Conservation (phyloP, 1,140 invertebrate genomes). For the Littorina saxatilis region DNA sequence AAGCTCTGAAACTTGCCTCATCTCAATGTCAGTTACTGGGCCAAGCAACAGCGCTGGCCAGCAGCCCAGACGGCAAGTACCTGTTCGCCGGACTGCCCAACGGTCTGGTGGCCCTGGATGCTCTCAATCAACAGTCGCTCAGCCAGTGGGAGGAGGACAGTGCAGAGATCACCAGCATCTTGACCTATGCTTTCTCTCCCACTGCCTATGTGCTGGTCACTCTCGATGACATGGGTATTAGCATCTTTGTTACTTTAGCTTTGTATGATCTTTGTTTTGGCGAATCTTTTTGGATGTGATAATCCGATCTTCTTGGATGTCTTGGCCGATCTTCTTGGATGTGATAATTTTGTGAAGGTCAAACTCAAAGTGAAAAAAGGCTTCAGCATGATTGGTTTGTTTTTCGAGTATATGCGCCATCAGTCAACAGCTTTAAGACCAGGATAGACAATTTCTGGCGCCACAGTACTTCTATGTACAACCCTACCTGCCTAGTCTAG, state of each 20-base stretch:
- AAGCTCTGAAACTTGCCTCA: too few species aligned
- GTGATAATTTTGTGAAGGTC: neutral
- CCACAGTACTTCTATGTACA: too few species aligned
- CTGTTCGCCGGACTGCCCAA: constrained; percentile 68
- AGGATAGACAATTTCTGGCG: too few species aligned
- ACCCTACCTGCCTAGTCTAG: too few species aligned
- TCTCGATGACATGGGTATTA: constrained; percentile 72
- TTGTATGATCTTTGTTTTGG: too few species aligned
- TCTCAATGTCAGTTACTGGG: constrained; percentile 53
- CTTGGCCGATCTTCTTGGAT: too few species aligned
- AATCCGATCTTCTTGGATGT: too few species aligned
- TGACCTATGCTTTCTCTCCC: constrained; percentile 52
- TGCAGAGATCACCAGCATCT: constrained; percentile 63
- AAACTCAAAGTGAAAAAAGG: neutral
- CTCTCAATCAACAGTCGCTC: constrained; percentile 52
- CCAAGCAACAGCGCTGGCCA: constrained; percentile 53
- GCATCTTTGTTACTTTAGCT: neutral
- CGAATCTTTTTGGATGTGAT: too few species aligned
- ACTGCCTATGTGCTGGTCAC: constrained; percentile 60
- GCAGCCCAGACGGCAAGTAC: constrained; percentile 64
- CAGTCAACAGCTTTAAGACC: too few species aligned
- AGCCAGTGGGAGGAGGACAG: constrained; percentile 65
- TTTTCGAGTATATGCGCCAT: too few species aligned
- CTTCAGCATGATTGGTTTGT: too few species aligned
- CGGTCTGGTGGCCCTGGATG: constrained; percentile 64